A percentile compares a stretch with the other conserved stretches of the same genome.
Evolutionary conservation across 2,113 vertebrate species (phyloP).

Genomic region (Aegypius monachus): DNA sequence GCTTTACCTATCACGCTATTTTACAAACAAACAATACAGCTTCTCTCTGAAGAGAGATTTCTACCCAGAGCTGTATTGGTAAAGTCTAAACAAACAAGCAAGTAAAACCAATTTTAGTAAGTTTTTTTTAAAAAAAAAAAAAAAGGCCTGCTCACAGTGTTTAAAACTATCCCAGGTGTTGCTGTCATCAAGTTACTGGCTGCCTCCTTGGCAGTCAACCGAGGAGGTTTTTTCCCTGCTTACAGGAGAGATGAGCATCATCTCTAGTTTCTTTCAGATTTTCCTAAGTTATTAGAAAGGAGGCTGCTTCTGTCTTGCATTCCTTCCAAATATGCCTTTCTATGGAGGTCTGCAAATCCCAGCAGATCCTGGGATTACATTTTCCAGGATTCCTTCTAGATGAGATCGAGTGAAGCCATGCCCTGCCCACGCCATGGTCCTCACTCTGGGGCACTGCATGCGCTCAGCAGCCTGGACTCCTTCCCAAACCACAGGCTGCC

Average conservation of each 20-base stretch:
- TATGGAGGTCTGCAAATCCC: constrained; percentile 8
- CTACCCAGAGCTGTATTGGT: not conserved
- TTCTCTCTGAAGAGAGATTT: not conserved
- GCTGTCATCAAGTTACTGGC: not conserved
- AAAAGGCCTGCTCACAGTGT: not conserved
- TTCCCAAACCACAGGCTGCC: not conserved
- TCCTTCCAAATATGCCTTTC: constrained; percentile 19
- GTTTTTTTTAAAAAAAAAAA: not conserved
- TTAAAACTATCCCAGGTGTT: not conserved
- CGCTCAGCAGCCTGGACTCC: not conserved
- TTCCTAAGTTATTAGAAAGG: not conserved
- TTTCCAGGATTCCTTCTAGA: constrained; percentile 24
- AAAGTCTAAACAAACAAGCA: not conserved
- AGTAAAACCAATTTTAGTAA: not conserved
- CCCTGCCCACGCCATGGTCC: not conserved
- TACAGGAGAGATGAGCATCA: not conserved
- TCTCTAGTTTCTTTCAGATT: not conserved
- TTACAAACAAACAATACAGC: not conserved
- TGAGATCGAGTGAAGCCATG: not conserved
- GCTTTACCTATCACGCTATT: not conserved
- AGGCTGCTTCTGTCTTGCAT: not conserved
- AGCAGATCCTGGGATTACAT: not conserved
- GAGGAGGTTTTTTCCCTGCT: not conserved
- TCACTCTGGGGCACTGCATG: not conserved
- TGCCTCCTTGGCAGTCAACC: not conserved